Conservation (phyloP, 2,797 vertebrate genomes). For the Dipus sagitta region DNA sequence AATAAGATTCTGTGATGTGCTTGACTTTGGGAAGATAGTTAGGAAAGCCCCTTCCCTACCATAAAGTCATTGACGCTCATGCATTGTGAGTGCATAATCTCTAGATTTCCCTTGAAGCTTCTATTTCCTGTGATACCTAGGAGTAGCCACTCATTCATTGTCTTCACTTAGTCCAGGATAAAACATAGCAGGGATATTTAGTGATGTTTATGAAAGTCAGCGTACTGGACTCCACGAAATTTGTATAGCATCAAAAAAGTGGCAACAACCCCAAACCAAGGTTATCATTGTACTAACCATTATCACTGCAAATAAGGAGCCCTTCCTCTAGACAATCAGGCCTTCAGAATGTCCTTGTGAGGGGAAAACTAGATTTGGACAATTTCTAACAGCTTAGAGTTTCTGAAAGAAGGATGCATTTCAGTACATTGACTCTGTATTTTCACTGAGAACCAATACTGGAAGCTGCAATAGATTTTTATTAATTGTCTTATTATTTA, state of each 20-base stretch:
- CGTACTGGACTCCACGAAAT: no score
- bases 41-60: not conserved
- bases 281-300: not conserved
- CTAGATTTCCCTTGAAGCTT: not conserved
- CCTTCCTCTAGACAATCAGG: not conserved
- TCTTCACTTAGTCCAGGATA: not conserved
- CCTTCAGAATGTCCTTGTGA: not conserved
- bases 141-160: not conserved
- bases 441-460: not conserved
- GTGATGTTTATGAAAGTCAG: no score
- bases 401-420: not conserved
- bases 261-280: not conserved
- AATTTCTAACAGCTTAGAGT: not conserved
- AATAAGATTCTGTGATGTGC: constrained; percentile 8
- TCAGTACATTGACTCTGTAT: not conserved
- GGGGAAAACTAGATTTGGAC: not conserved
- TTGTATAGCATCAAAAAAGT: no score
- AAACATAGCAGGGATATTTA: not conserved
- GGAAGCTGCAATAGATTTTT: not conserved
- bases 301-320: not conserved
- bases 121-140: not conserved
- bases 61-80: not conserved
- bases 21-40: not conserved
- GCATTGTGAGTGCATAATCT: not conserved
- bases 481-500: not conserved